Evolutionary conservation across 1,140 invertebrate species (phyloP).

Genomic region (Heliconius melpomene): DNA sequence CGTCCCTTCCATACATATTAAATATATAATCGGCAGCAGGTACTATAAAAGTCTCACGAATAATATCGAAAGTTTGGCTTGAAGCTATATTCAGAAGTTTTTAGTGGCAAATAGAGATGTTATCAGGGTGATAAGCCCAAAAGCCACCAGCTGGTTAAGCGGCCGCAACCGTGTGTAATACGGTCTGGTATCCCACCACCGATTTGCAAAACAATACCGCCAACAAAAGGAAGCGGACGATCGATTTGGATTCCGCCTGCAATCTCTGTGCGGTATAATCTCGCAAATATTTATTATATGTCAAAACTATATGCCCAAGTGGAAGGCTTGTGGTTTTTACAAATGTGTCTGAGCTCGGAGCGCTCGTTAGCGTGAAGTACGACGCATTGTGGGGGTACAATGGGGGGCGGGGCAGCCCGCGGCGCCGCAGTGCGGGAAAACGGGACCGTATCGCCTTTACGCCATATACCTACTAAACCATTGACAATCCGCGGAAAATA

Average conservation of each 20-base stretch:
- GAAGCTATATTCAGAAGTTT: slow-evolving; percentile 35
- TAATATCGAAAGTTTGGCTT: slow-evolving; percentile 11
- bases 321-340: slow-evolving; percentile 78
- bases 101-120: slow-evolving; percentile 45
- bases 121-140: slow-evolving; percentile 41
- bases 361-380: slow-evolving; percentile 79
- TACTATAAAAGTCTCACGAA: not conserved
- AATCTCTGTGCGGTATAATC: slow-evolving; percentile 73
- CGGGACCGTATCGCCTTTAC: slow-evolving; percentile 31
- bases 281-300: slow-evolving; percentile 81
- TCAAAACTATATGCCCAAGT: slow-evolving; percentile 81
- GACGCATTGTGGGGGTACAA: slow-evolving; percentile 76
- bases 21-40: not conserved
- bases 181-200: slow-evolving; percentile 53
- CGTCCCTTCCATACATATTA: not conserved
- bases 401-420: slow-evolving; percentile 66
- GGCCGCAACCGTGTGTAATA: slow-evolving; percentile 74
- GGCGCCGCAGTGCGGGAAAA: slow-evolving; percentile 59
- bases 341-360: slow-evolving; percentile 78
- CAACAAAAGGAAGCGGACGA: slow-evolving; percentile 61
- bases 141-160: slow-evolving; percentile 45
- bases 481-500: slow-evolving; percentile 47
- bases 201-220: slow-evolving; percentile 64
- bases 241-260: slow-evolving; percentile 65
- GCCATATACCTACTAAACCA: slow-evolving; percentile 50